Conservation (phyloP, 1,140 invertebrate genomes). For the Thaumatotibia leucotreta region DNA sequence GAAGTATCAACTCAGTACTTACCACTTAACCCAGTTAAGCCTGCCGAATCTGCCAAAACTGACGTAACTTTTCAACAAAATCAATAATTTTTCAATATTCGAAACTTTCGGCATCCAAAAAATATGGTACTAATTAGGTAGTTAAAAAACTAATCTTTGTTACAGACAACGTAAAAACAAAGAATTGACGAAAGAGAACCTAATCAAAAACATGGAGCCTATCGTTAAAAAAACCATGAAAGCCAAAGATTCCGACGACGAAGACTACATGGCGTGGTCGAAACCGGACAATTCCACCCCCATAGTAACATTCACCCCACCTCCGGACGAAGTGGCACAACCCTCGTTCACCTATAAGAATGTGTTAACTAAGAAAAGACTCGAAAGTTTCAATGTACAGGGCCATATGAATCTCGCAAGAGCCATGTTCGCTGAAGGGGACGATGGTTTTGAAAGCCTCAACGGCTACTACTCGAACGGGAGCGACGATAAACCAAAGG, state of each 20-base stretch:
- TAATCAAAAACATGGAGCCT: conserved; percentile 38
- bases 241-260: conserved; percentile 69
- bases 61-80: too few relatives aligned
- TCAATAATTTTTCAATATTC: too few relatives aligned
- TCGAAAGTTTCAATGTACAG: conserved; percentile 59
- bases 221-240: conserved; percentile 47
- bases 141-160: conserved; percentile 7
- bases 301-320: conserved; percentile 63
- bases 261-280: conserved; percentile 71
- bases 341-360: conserved; percentile 55
- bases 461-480: conserved; percentile 89
- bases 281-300: conserved; percentile 53
- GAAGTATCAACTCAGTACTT: too few relatives aligned
- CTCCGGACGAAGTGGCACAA: conserved; percentile 43
- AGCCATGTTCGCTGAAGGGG: conserved; percentile 76
- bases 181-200: conserved; percentile 46
- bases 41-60: too few relatives aligned
- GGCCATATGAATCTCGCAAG: conserved; percentile 38
- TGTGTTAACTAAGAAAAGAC: conserved; percentile 62
- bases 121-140: background rate
- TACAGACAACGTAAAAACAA: conserved; percentile 64
- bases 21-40: too few relatives aligned
- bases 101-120: too few relatives aligned
- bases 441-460: conserved; percentile 92
- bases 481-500: conserved; percentile 51